These are phyloP conservation scores for Pristionchus fissidentatus DNA, from an alignment of 2,888 invertebrate genomes.

Conservation along the genomic window DNA sequence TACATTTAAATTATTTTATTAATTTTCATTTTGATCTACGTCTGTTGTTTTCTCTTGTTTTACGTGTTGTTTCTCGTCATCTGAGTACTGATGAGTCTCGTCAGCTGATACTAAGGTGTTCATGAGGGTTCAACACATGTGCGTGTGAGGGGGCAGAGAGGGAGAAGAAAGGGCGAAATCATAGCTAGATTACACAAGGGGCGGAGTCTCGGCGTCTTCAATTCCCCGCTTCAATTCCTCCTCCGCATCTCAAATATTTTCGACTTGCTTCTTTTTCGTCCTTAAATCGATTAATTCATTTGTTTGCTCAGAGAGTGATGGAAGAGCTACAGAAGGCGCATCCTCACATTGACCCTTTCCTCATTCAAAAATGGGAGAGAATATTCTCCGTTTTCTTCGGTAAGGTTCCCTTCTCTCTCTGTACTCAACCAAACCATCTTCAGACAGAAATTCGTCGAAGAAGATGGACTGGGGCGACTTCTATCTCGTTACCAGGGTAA, in stretches of 20 bases:
- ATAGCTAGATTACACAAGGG: conserved; percentile 45
- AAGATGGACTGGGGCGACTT: conserved; percentile 74
- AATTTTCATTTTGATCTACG: not conserved
- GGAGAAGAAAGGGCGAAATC: conserved; percentile 3
- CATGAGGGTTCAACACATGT: not conserved
- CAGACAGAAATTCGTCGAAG: conserved; percentile 71
- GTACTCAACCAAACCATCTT: conserved; percentile 16
- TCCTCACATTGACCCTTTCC: conserved; percentile 69
- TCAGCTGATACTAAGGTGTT: conserved; percentile 25
- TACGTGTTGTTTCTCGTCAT: conserved; percentile 12
- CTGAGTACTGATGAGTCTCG: not conserved
- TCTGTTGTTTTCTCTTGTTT: not conserved
- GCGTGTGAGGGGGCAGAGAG: conserved; percentile 30
- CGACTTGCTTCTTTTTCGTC: not conserved
- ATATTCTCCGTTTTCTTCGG: conserved; percentile 74
- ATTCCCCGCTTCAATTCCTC: conserved; percentile 18
- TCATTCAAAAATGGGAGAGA: conserved; percentile 73
- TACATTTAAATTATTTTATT: not conserved
- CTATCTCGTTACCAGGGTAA: conserved; percentile 73
- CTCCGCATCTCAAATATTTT: conserved; percentile 28
- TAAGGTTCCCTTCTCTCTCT: conserved; percentile 48
- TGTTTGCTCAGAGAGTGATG: conserved; percentile 14
- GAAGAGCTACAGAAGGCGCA: conserved; percentile 65
- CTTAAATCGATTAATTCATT: not conserved
- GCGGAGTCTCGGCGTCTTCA: not conserved